Evolutionary conservation across 2,797 vertebrate species (phyloP).

Genomic region (Trematomus bernacchii): DNA sequence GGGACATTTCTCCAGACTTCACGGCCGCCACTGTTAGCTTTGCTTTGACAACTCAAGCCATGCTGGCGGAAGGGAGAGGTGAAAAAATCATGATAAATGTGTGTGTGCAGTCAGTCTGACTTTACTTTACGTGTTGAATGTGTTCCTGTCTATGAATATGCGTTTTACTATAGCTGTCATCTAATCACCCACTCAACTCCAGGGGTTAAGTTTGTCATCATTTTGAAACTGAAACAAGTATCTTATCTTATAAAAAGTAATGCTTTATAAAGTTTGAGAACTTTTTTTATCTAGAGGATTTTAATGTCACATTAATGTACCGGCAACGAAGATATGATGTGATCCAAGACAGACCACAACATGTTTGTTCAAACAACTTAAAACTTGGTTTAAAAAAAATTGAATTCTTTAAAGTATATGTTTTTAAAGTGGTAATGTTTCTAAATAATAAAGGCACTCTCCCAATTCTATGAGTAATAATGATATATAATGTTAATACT

Average conservation of each 20-base stretch:
- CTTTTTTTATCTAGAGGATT: neutral
- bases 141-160: conserved; percentile 9
- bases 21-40: conserved; percentile 75
- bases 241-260: neutral
- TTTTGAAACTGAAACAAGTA: neutral
- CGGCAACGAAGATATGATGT: neutral
- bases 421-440: too few species aligned
- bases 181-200: neutral
- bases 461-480: too few species aligned
- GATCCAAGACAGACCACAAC: neutral
- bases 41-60: conserved; percentile 69
- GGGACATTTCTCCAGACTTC: conserved; percentile 59
- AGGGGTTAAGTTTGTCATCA: neutral
- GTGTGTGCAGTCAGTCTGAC: conserved; percentile 37
- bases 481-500: too few species aligned
- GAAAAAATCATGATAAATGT: conserved; percentile 63
- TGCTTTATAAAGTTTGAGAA: too few species aligned
- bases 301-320: conserved; percentile 15
- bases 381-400: neutral
- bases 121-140: conserved; percentile 35
- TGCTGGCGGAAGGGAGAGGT: conserved; percentile 62
- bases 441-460: too few species aligned
- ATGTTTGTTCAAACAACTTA: neutral
- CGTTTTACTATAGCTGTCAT: neutral
- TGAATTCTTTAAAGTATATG: neutral